Evolutionary conservation across 2,888 invertebrate genomes (phyloP).

Genomic region (Microplitis deprimator): DNA sequence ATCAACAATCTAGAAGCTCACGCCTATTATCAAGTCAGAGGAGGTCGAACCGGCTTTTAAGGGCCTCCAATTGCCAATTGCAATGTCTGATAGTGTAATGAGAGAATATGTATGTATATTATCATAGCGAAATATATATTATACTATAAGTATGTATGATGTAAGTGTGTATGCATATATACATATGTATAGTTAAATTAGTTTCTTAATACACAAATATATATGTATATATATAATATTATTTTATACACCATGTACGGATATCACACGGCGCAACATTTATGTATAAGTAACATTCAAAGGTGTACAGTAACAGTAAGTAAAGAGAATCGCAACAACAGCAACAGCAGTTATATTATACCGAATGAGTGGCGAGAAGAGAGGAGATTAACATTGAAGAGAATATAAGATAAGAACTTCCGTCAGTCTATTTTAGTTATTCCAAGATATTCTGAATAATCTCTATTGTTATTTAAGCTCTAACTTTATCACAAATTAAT

Average conservation of each 20-base stretch:
- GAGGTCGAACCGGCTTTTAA: slow-evolving; percentile 1
- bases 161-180: not conserved
- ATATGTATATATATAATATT: not conserved
- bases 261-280: not conserved
- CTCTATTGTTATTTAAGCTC: not conserved
- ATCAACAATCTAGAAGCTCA: slow-evolving; percentile 1
- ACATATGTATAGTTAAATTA: not conserved
- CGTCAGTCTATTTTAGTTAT: slow-evolving; percentile 9
- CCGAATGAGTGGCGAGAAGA: not conserved
- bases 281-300: slow-evolving; percentile 1
- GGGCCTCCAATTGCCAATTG: slow-evolving; percentile 60
- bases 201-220: not conserved
- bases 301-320: slow-evolving; percentile 4
- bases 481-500: not conserved
- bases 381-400: slow-evolving; percentile 22
- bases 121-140: not conserved
- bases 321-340: not conserved
- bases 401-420: slow-evolving; percentile 26
- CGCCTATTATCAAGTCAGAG: not conserved
- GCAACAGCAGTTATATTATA: slow-evolving; percentile 5
- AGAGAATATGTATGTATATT: slow-evolving; percentile 30
- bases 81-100: slow-evolving; percentile 64
- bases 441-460: not conserved
- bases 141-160: not conserved
- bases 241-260: not conserved